These are phyloP conservation scores for Philaethria dido DNA, from an alignment of 2,888 invertebrate species.

Conservation along the genomic window DNA sequence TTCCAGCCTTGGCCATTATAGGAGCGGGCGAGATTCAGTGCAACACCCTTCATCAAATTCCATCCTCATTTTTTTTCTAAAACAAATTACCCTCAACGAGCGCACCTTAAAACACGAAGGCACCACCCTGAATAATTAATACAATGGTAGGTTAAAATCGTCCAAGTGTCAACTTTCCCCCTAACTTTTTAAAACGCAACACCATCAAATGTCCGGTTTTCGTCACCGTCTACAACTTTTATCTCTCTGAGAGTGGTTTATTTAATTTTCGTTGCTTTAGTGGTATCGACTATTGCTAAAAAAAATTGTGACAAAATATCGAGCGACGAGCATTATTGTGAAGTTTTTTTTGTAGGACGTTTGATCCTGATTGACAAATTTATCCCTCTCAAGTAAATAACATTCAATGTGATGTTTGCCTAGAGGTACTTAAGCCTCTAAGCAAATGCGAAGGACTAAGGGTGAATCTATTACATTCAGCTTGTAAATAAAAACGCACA, in stretches of 20 bases:
- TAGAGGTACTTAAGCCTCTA: constrained; percentile 56
- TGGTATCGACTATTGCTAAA: constrained; percentile 79
- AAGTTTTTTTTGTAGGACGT: constrained; percentile 52
- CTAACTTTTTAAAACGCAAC: constrained; percentile 79
- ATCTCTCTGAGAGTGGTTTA: constrained; percentile 76
- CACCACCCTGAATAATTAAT: constrained; percentile 82
- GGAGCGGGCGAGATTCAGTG: constrained; percentile 57
- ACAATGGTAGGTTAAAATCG: constrained; percentile 82
- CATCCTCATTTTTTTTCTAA: constrained; percentile 67
- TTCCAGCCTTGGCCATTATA: constrained; percentile 62
- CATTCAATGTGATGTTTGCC: constrained; percentile 58
- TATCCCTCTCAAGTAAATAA: constrained; percentile 70
- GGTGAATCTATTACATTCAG: constrained; percentile 56
- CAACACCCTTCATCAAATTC: constrained; percentile 77
- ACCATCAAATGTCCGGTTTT: constrained; percentile 80
- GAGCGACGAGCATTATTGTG: constrained; percentile 56
- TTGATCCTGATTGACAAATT: constrained; percentile 80
- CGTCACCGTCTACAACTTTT: constrained; percentile 77
- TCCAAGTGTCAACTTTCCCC: constrained; percentile 81
- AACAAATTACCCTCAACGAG: constrained; percentile 78
- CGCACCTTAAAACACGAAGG: constrained; percentile 79
- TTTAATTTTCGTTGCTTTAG: constrained; percentile 81
- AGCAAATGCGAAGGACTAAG: constrained; percentile 63
- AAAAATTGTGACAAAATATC: constrained; percentile 61
- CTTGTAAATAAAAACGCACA: constrained; percentile 33